Evolutionary conservation across 2,888 invertebrate species (phyloP).

Genomic region (Phalangium opilio): DNA sequence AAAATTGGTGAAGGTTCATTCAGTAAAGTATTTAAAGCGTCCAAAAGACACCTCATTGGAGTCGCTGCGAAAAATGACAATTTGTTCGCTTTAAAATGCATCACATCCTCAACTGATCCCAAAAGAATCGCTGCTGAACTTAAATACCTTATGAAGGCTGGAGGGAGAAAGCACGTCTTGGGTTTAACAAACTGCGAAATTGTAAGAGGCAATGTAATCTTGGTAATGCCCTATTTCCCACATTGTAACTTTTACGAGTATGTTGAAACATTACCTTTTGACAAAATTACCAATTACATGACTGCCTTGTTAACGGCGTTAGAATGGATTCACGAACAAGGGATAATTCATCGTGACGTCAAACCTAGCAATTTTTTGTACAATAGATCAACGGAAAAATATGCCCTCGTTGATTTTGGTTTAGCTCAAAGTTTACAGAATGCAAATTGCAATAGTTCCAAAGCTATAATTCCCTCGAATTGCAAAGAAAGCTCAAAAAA

Average conservation of each 20-base stretch:
- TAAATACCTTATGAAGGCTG: constrained; percentile 46
- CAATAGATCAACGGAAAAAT: constrained; percentile 40
- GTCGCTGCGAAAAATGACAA: constrained; percentile 35
- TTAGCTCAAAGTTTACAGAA: constrained; percentile 46
- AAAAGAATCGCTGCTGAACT: constrained; percentile 64
- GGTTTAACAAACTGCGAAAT: constrained; percentile 43
- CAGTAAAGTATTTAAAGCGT: constrained; percentile 64
- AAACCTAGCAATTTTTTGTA: constrained; percentile 85
- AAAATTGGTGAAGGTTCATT: constrained; percentile 48
- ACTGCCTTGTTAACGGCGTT: constrained; percentile 61
- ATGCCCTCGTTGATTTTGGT: constrained; percentile 72
- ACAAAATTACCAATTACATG: constrained; percentile 61
- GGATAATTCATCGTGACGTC: constrained; percentile 74
- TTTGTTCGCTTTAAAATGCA: constrained; percentile 65
- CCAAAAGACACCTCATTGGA: not conserved
- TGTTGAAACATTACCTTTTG: constrained; percentile 33
- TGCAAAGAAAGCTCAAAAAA: constrained; percentile 17
- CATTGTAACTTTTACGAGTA: constrained; percentile 51
- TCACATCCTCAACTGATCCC: constrained; percentile 73
- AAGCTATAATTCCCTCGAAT: constrained; percentile 32
- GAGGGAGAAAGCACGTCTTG: constrained; percentile 11
- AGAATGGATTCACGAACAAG: constrained; percentile 60
- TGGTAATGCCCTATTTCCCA: constrained; percentile 76
- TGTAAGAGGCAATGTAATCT: constrained; percentile 59
- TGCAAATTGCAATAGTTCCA: not conserved